phyloP scores from a whole-genome alignment of 1,140 invertebrate genomes.

The Ephestia elutella region DNA sequence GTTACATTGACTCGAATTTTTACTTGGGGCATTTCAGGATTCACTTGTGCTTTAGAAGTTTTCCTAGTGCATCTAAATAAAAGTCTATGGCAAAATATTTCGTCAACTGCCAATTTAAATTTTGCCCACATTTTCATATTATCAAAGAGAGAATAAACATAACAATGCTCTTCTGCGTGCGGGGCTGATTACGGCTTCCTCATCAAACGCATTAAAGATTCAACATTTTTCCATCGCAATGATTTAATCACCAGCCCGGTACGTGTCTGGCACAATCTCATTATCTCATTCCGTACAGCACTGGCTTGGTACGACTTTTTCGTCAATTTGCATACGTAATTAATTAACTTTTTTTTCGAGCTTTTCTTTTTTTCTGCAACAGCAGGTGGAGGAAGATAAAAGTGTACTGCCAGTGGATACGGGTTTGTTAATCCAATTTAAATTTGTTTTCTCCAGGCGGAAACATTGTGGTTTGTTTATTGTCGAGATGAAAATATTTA shows the following conservation, averaged over 20 bases:
- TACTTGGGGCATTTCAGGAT: too few relatives aligned
- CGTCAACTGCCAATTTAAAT: too few relatives aligned
- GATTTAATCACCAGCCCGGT: slow-evolving; percentile 47
- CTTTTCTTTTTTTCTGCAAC: slow-evolving; percentile 38
- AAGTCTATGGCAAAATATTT: too few relatives aligned
- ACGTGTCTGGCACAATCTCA: slow-evolving; percentile 55
- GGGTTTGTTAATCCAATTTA: slow-evolving; percentile 17
- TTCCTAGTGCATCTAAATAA: too few relatives aligned
- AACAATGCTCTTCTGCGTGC: neutral
- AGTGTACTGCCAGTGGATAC: slow-evolving; percentile 16
- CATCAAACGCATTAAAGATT: slow-evolving; percentile 25
- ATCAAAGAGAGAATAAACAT: neutral
- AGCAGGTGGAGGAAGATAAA: slow-evolving; percentile 36
- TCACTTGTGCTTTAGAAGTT: too few relatives aligned
- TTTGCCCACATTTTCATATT: too few relatives aligned
- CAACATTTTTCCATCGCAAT: slow-evolving; percentile 45
- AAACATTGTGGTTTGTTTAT: neutral
- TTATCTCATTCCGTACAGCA: slow-evolving; percentile 40
- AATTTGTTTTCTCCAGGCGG: slow-evolving; percentile 1
- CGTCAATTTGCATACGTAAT: slow-evolving; percentile 64
- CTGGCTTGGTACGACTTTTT: slow-evolving; percentile 43
- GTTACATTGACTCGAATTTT: too few relatives aligned
- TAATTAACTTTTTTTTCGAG: slow-evolving; percentile 59
- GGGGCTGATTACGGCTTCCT: slow-evolving; percentile 6
- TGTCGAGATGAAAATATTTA: neutral